Evolutionary conservation across 1,140 invertebrate species (phyloP).

Genomic region (Wasmannia auropunctata): DNA sequence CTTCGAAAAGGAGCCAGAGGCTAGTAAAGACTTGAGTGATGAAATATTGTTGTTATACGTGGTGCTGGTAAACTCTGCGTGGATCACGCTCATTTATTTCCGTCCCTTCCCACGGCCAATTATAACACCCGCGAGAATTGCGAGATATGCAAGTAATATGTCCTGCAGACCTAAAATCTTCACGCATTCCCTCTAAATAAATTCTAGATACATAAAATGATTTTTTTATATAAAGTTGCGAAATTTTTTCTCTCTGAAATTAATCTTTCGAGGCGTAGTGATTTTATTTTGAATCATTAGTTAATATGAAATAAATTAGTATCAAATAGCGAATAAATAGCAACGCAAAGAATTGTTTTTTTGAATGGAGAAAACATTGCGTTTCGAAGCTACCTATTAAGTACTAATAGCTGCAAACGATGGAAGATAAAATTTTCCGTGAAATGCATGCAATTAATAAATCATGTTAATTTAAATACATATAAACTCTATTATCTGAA

Average conservation of each 20-base stretch:
- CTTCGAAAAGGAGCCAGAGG: not conserved
- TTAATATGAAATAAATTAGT: not conserved
- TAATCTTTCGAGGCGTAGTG: not conserved
- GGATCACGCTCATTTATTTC: slow-evolving; percentile 34
- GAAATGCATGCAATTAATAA: not conserved
- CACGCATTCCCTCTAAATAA: not conserved
- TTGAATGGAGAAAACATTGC: not conserved
- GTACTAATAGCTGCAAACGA: not conserved
- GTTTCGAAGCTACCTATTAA: not conserved
- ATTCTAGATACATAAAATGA: not conserved
- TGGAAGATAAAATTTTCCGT: not conserved
- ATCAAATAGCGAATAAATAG: not conserved
- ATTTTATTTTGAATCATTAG: not conserved
- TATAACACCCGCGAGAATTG: slow-evolving; percentile 9
- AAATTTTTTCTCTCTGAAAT: not conserved
- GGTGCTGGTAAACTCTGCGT: not conserved
- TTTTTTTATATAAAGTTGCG: not conserved
- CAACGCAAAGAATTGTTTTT: not conserved
- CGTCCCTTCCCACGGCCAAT: slow-evolving; percentile 34
- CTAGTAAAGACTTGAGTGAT: slow-evolving; percentile 31
- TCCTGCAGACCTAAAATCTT: slow-evolving; percentile 10
- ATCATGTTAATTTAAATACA: not conserved
- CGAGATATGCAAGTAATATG: not conserved
- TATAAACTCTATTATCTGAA: not conserved
- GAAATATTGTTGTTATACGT: slow-evolving; percentile 28